Evolutionary conservation across 1,140 invertebrate species (phyloP).

Genomic region (Pteromalus puparum): DNA sequence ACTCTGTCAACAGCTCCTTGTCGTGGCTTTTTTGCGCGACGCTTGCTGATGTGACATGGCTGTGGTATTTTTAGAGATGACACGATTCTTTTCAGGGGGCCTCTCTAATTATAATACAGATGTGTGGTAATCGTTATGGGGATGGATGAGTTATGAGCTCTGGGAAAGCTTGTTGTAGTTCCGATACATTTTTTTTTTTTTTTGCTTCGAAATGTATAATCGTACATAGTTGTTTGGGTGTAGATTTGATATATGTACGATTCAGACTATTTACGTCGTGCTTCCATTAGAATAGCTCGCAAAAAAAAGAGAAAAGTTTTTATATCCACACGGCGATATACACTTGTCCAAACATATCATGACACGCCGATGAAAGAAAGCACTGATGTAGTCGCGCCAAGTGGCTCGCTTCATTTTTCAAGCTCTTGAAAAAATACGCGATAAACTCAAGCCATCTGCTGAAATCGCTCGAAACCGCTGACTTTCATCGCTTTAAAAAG

Average conservation of each 20-base stretch:
- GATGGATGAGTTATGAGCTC: not conserved
- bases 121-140: not conserved
- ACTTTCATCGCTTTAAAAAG: not conserved
- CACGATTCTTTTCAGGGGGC: constrained; percentile 10
- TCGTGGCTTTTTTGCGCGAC: not conserved
- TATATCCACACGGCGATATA: not conserved
- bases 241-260: not conserved
- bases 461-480: not conserved
- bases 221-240: no score
- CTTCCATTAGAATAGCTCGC: not conserved
- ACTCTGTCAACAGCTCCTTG: constrained; percentile 18
- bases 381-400: not conserved
- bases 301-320: not conserved
- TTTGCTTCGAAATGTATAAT: no score
- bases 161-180: not conserved
- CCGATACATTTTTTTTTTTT: not conserved
- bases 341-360: not conserved
- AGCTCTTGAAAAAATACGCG: not conserved
- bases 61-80: constrained; percentile 31
- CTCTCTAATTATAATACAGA: constrained; percentile 16
- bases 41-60: not conserved
- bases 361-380: not conserved
- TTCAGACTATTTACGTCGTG: not conserved
- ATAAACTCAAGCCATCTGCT: not conserved
- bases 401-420: not conserved